Evolutionary conservation across 2,113 vertebrate species (phyloP), one percentile per base, ranked within the genome.

Genomic region (Stegastes partitus): DNA sequence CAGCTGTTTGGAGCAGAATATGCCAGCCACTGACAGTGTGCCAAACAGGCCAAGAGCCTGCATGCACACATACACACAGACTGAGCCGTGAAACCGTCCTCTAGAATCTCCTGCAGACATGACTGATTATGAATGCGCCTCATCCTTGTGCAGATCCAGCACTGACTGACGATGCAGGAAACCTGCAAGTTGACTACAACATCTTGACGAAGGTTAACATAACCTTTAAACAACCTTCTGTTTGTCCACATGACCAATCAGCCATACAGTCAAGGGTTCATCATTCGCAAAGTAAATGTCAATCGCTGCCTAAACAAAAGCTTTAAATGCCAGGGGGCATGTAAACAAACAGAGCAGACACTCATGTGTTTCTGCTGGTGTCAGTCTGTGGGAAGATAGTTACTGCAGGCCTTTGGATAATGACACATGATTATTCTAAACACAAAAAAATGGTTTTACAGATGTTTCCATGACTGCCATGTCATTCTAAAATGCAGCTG

Each of bases 1-100:
- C 90, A 94, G 93, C 91, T 92, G 88, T 93, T 91, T 91, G 85
- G 69, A 92, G 84, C 75, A 56, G 83, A 89, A 88, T 85, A 89
- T 88, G 87, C 73, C 76, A 91, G 68, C 84, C 63, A 70, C 80
- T 77, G 88, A 90, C 82, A 86, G 82, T 45, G 64, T 86, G 88
- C 85, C 86, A 91, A 80, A 83, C 70, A 63, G 39, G 53, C 72
- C 69, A 74, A 75, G 62, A 45, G 37, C 51, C 70, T 15, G 57
- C 25, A 58, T 19, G 67, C 74, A 78, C 12, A 53, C 39, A 15
- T 12, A 42, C 39, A 42, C 39, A 42, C 4, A 42, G 12, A 12
- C 39, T 42, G 5, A 66, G 34, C 12, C 2, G 10, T 6, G 49
- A 28, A 70, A 75, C 53, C 62, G 58, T 73, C 56, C 64, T 74